Conservation (phyloP, 2,797 vertebrate genomes). For the Spondyliosoma cantharus region DNA sequence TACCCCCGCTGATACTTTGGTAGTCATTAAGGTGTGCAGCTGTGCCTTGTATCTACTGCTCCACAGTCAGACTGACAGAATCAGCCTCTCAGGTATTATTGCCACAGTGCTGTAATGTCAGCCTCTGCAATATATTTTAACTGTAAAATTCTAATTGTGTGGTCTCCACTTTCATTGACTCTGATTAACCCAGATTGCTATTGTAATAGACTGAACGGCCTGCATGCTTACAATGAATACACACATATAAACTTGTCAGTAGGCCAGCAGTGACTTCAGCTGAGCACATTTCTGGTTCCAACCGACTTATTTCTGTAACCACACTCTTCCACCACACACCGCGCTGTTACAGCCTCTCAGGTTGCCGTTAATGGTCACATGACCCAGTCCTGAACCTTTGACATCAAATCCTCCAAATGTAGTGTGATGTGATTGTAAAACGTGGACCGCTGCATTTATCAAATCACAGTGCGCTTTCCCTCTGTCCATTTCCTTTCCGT, state of each 20-base stretch:
- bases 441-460: constrained; percentile 60
- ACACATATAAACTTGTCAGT: constrained; percentile 25
- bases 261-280: constrained; percentile 35
- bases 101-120: neutral
- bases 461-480: constrained; percentile 51
- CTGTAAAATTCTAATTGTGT: constrained; percentile 18
- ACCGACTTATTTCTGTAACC: constrained; percentile 62
- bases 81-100: neutral
- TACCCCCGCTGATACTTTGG: neutral
- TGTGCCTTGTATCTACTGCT: constrained; percentile 4
- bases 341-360: constrained; percentile 45
- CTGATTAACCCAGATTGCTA: constrained; percentile 24
- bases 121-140: constrained; percentile 3
- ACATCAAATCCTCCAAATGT: constrained; percentile 61
- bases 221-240: neutral
- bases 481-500: constrained; percentile 32
- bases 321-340: constrained; percentile 41
- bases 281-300: constrained; percentile 57
- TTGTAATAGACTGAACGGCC: constrained; percentile 5
- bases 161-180: constrained; percentile 35
- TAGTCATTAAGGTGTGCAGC: neutral
- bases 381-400: constrained; percentile 71
- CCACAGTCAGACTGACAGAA: constrained; percentile 1
- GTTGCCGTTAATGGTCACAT: constrained; percentile 62
- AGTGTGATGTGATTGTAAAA: constrained; percentile 51